These are phyloP conservation scores for Petrolisthes manimaculis DNA, from an alignment of 2,888 invertebrate genomes.

Conservation along the genomic window DNA sequence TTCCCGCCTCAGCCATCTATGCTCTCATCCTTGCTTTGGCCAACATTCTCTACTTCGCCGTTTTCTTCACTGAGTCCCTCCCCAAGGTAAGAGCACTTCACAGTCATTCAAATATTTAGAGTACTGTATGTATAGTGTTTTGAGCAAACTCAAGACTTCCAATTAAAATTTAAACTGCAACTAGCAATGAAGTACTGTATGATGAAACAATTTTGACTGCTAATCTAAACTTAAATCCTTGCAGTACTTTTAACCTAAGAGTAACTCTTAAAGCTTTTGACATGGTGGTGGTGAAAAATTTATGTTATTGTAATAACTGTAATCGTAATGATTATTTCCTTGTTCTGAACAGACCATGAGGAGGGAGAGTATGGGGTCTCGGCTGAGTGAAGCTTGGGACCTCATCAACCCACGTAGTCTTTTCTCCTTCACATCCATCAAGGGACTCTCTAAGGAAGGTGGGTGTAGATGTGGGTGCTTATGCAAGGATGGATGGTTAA, in stretches of 20 bases:
- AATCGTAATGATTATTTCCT: constrained; percentile 65
- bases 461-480: background rate
- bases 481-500: background rate
- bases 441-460: constrained; percentile 74
- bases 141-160: too few species aligned
- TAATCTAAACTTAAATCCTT: too few species aligned
- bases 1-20: constrained; percentile 83
- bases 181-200: too few species aligned
- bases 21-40: constrained; percentile 80
- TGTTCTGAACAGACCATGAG: constrained; percentile 76
- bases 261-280: background rate
- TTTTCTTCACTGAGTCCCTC: constrained; percentile 87
- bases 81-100: constrained; percentile 74
- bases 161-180: too few species aligned
- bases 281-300: background rate
- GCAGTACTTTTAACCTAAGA: too few species aligned
- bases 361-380: constrained; percentile 78
- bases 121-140: background rate
- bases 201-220: too few species aligned
- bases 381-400: constrained; percentile 77
- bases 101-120: background rate
- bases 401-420: constrained; percentile 76
- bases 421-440: constrained; percentile 78
- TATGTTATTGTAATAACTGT: background rate
- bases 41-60: constrained; percentile 82